Percentiles rank a stretch among this genome's conserved stretches.
phyloP scores from a whole-genome alignment of 2,888 invertebrate species.

The Lucinisca nassula region DNA sequence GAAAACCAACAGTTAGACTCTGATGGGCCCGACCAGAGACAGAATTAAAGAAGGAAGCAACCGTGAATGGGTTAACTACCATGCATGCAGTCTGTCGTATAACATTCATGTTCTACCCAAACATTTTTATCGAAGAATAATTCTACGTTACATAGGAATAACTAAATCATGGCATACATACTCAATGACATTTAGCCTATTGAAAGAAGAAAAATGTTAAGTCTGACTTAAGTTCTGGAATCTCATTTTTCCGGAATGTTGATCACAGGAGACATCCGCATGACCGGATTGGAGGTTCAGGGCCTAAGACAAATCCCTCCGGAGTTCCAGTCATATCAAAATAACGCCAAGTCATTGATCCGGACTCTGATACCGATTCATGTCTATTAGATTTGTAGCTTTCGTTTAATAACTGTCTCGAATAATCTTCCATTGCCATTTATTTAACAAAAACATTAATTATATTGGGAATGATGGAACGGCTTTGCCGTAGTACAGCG shows the following conservation, averaged over 20 bases:
- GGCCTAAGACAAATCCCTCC: neutral
- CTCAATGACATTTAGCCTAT: too few relatives aligned
- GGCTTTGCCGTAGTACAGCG: neutral
- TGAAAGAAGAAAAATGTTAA: too few relatives aligned
- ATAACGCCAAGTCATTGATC: neutral
- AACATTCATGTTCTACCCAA: too few relatives aligned
- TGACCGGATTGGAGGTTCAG: neutral
- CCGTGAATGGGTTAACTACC: too few relatives aligned
- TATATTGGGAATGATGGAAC: constrained; percentile 7
- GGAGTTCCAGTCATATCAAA: constrained; percentile 15
- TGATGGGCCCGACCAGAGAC: too few relatives aligned
- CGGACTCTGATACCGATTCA: constrained; percentile 4
- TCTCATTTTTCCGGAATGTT: constrained; percentile 21
- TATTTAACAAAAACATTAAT: constrained; percentile 19
- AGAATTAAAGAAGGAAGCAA: too few relatives aligned
- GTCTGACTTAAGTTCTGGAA: neutral
- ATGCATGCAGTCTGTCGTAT: too few relatives aligned
- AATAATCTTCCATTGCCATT: constrained; percentile 22
- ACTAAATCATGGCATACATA: too few relatives aligned
- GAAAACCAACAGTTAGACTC: too few relatives aligned
- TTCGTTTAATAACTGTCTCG: constrained; percentile 67
- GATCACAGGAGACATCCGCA: neutral
- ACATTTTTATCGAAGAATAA: too few relatives aligned
- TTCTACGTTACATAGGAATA: too few relatives aligned
- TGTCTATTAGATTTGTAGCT: constrained; percentile 56